These are phyloP conservation scores for Phortica okadai DNA, from an alignment of 2,888 invertebrate genomes.

Conservation along the genomic window DNA sequence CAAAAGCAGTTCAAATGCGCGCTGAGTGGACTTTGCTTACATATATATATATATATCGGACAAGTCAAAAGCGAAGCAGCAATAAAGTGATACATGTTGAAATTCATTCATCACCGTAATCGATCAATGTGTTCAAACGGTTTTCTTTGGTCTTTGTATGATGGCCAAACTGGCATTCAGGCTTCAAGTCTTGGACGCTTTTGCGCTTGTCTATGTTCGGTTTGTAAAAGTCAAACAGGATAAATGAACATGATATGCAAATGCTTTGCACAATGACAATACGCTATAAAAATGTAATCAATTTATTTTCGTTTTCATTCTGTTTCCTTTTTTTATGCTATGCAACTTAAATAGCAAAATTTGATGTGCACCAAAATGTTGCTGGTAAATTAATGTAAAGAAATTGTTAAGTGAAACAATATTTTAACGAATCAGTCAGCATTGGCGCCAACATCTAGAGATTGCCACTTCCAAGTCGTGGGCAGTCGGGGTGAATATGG, in stretches of 20 bases:
- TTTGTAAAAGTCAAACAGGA: neutral
- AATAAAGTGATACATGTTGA: constrained; percentile 58
- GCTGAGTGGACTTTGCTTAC: neutral
- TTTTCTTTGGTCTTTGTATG: neutral
- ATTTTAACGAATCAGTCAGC: neutral
- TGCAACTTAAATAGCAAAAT: neutral
- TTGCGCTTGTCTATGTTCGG: neutral
- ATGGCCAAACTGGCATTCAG: neutral
- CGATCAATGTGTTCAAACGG: constrained; percentile 56
- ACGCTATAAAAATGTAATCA: constrained; percentile 67
- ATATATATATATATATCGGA: constrained; percentile 41
- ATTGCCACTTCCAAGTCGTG: neutral
- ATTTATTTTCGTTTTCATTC: constrained; percentile 53
- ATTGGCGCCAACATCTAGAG: neutral
- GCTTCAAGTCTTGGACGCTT: neutral
- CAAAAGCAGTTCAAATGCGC: neutral
- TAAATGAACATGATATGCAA: constrained; percentile 54
- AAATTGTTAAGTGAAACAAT: neutral
- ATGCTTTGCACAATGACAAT: constrained; percentile 56
- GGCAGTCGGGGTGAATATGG: neutral
- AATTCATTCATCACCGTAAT: constrained; percentile 71
- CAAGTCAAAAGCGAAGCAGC: constrained; percentile 46
- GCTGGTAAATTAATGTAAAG: neutral
- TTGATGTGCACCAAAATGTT: neutral
- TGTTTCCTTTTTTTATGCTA: neutral